Percentiles rank a stretch among this genome's conserved stretches.
Conservation (phyloP, 2,797 vertebrate species). For the Cirrhinus molitorella region DNA sequence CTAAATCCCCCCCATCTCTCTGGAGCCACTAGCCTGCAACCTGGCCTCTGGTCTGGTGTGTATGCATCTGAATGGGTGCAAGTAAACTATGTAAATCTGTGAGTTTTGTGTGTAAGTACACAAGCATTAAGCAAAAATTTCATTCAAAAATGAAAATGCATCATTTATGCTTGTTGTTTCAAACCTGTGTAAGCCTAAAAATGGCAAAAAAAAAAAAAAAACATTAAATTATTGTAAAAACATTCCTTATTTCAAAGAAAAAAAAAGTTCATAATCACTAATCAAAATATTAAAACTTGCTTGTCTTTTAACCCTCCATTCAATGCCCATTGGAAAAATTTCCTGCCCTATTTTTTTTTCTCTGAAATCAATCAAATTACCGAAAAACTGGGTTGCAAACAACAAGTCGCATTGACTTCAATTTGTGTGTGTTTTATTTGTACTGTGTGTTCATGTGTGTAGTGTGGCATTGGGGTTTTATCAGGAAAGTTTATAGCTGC, state of each 20-base stretch:
- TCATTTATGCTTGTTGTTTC: not conserved
- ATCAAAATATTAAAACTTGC: not conserved
- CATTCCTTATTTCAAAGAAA: not conserved
- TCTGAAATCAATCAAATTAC: not conserved
- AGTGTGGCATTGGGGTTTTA: not conserved
- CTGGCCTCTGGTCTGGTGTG: slow-evolving; percentile 34
- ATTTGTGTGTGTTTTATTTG: not conserved
- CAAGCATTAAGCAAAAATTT: not conserved
- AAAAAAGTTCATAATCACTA: not conserved
- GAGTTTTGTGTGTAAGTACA: not conserved
- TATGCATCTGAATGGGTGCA: slow-evolving; percentile 30
- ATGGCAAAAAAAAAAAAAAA: not conserved
- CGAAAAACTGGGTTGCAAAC: not conserved
- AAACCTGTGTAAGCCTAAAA: not conserved
- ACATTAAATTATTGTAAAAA: not conserved
- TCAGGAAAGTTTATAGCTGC: slow-evolving; percentile 44
- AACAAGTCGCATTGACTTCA: not conserved
- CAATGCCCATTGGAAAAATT: not conserved
- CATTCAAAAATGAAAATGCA: not conserved
- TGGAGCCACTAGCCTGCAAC: slow-evolving; percentile 44
- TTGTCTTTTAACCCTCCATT: not conserved
- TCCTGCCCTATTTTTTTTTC: not conserved
- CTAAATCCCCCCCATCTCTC: slow-evolving; percentile 53
- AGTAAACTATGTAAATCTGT: slow-evolving; percentile 4
- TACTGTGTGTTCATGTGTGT: slow-evolving; percentile 8